Evolutionary conservation across 1,140 invertebrate genomes (phyloP).

Genomic region (Drosophila repletoides): DNA sequence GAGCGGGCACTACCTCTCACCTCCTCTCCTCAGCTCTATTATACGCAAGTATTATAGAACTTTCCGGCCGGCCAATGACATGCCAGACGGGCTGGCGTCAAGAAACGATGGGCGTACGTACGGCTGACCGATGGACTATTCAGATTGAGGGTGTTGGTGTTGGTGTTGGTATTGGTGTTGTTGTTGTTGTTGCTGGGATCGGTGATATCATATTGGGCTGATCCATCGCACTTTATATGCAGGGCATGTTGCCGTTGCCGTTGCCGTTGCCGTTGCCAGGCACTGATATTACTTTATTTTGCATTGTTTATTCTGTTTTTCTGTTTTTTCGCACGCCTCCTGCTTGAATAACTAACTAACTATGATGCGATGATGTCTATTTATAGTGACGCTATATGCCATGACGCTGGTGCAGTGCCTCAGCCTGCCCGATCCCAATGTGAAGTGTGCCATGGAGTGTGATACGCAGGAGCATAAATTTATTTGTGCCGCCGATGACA

Average conservation of each 20-base stretch:
- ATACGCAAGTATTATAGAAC: conserved; percentile 10
- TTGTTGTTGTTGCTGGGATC: neutral
- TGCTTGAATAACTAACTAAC: conserved; percentile 49
- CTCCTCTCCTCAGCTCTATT: conserved; percentile 1
- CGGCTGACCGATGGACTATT: conserved; percentile 9
- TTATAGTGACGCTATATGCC: conserved; percentile 69
- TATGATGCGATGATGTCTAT: conserved; percentile 41
- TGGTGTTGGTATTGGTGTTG: neutral
- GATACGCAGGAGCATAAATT: conserved; percentile 54
- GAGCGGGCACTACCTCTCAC: too few species aligned
- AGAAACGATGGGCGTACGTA: conserved; percentile 60
- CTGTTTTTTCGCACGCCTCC: conserved; percentile 35
- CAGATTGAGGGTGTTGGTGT: conserved; percentile 13
- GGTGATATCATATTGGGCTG: conserved; percentile 61
- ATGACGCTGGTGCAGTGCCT: conserved; percentile 65
- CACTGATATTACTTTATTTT: neutral
- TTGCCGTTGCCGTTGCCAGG: conserved; percentile 23
- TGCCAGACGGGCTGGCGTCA: conserved; percentile 65
- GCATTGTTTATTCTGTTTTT: neutral
- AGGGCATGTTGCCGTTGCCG: conserved; percentile 18
- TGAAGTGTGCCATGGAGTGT: conserved; percentile 74
- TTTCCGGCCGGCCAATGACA: conserved; percentile 13
- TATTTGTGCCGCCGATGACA: conserved; percentile 78
- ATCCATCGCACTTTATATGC: conserved; percentile 52
- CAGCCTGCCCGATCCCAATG: conserved; percentile 66